Conservation (phyloP, 2,797 vertebrate species). For the Molossus alvarezi region DNA sequence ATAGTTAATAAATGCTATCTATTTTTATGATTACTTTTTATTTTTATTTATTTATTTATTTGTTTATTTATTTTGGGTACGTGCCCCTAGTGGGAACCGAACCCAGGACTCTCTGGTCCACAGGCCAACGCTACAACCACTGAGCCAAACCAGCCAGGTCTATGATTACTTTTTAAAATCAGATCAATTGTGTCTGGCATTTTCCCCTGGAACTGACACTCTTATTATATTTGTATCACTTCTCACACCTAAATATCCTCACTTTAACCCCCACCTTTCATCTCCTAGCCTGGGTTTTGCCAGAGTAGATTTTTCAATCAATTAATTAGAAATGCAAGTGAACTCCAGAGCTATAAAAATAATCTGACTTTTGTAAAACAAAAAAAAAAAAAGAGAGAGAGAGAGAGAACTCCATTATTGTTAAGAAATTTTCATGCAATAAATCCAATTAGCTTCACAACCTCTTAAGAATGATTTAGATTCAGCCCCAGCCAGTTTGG, state of each 20-base stretch:
- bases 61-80: no score
- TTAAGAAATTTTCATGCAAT: not conserved
- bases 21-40: slow-evolving; percentile 34
- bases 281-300: not conserved
- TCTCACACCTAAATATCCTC: not conserved
- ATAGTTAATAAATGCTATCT: not conserved
- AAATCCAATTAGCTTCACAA: slow-evolving; percentile 20
- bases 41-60: no score
- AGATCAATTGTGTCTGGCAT: not conserved
- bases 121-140: no score
- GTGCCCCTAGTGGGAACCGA: no score
- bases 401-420: not conserved
- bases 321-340: not conserved
- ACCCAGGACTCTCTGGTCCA: no score
- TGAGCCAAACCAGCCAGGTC: no score
- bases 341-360: slow-evolving; percentile 27
- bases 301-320: not conserved
- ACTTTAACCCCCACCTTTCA: not conserved
- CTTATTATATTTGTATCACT: not conserved
- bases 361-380: not conserved
- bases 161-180: slow-evolving; percentile 12
- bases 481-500: not conserved
- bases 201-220: not conserved
- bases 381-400: no score
- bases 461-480: slow-evolving; percentile 23